Evolutionary conservation across 2,113 vertebrate species (phyloP), one percentile per base, ranked within the genome.

Genomic region (Poeciliopsis retropinna): DNA sequence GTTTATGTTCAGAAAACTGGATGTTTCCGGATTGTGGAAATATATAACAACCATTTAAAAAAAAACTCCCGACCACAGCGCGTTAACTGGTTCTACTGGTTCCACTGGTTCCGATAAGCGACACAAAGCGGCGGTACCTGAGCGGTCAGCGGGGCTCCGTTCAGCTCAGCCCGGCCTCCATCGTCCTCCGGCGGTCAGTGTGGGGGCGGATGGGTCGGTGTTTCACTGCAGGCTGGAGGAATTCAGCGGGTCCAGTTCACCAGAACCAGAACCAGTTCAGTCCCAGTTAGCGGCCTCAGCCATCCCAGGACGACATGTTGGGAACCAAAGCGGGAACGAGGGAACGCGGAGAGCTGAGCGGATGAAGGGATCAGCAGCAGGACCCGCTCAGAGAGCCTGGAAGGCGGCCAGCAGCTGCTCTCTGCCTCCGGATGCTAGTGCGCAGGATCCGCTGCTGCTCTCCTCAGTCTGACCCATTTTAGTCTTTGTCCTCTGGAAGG

Each of bases 401-500:
- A 30, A 61, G 32, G 11, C 71, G 61, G 29, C 17, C 47, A 22
- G 30, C 57, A 6, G 75, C 41, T 60, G 73, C 29, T 63, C 60
- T 73, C 60, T 30, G 60, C 32, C 69, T 80, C 64, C 47, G 61
- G 76, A 72, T 27, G 69, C 76, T 64, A 85, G 67, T 72, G 79
- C 64, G 65, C 73, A 75, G 22, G 65, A 81, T 88, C 60, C 27
- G 75, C 81, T 66, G 27, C 85, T 54, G n/a, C 67, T 67, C 86
- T 78, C 82, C 70, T 9, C 75, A 78, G 82, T 76, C 78, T 93
- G 93, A 94, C 93, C 92, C 94, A 94, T 85, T 94, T 93, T 76
- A 82, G 85, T 90, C 92, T 94, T 94, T 94, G 94, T 95, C 91
- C 92, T 93, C 88, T 57, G 78, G 62, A 13, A 39, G 86, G 78